Conservation (phyloP, 2,113 vertebrate genomes). For the Myotis brandtii region DNA sequence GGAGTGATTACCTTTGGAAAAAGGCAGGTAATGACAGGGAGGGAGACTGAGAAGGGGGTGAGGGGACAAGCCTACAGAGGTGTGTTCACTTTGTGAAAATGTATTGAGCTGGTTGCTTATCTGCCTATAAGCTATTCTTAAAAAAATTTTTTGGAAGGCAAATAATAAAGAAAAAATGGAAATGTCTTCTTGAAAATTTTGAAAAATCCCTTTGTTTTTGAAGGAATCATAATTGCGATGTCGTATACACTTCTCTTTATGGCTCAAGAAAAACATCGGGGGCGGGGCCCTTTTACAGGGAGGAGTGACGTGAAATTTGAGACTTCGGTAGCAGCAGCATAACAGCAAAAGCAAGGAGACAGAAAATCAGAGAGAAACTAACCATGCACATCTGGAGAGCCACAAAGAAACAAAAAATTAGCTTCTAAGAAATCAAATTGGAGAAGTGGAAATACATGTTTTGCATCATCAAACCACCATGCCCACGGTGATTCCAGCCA, state of each 20-base stretch:
- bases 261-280: not conserved
- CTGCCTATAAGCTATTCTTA: not conserved
- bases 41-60: accelerated
- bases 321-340: not conserved
- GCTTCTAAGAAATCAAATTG: conserved; percentile 49
- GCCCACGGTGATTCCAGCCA: not conserved
- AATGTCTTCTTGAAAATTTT: conserved; percentile 10
- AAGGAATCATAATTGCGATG: not conserved
- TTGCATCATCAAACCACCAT: conserved; percentile 46
- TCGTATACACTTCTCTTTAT: not conserved
- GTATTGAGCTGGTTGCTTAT: not conserved
- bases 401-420: not conserved
- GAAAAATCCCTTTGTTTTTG: not conserved
- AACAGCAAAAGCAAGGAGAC: not conserved
- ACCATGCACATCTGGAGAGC: not conserved
- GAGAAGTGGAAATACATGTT: conserved; percentile 52
- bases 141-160: conserved; percentile 13
- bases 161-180: not conserved
- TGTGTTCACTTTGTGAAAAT: not conserved
- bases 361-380: conserved; percentile 34
- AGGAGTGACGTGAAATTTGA: not conserved
- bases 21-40: not conserved
- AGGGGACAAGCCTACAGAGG: too few relatives aligned
- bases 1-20: not conserved
- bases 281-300: not conserved